Base-by-base conservation (phyloP, 2,113 vertebrate genomes). In the Albula glossodonta region DNA sequence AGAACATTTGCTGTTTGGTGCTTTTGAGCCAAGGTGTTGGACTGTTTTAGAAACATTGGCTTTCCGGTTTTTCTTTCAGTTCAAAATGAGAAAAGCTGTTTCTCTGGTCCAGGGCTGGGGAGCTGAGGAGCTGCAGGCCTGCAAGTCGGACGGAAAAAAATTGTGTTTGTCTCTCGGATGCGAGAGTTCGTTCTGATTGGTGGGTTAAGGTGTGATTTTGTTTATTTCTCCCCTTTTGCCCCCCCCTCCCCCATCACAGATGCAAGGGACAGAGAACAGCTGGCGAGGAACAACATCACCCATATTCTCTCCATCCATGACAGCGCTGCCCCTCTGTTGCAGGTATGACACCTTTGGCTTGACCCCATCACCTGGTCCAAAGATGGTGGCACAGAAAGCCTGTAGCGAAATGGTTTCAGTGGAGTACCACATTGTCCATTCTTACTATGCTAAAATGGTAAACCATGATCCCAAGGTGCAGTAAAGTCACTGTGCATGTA, bases 281-380 rank as follows among this genome's bases (percentile, higher is more conserved):
- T 99, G 90, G 96, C 96, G 86, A 97, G 92, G 89, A 97, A 97
- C 94, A 98, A 99, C 91, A 97, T 99, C 89, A 98, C 97, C 0
- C 97, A 98, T 88, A 96, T 99, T 92, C 95, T 99, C 81, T 97
- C 97, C 77, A 96, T 99, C 89, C 97, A 98, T 19, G 97, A 98
- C 89, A 97, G 95, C 51, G 97, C 97, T 49, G 94, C 97, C 12
- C 97, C 98, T 4, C 94, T 97, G 91, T 88, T 99, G 1, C 96
- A 97, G 96, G 97, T 98, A 95, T 96, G 96, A 88, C 17, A 6
- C 17, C 9, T 85, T 1, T 6, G 31, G 63, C 52, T 11, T 52
- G 22, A 6, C n/a, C 9, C 13, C 49, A 1, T 10, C 22, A 57
- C 51, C 52, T 17, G 41, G 41, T 13, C n/a, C 41, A 17, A 8